A percentile compares a stretch with the other conserved stretches of the same genome.
Conservation (phyloP, 2,797 vertebrate genomes). For the Trachurus trachurus region DNA sequence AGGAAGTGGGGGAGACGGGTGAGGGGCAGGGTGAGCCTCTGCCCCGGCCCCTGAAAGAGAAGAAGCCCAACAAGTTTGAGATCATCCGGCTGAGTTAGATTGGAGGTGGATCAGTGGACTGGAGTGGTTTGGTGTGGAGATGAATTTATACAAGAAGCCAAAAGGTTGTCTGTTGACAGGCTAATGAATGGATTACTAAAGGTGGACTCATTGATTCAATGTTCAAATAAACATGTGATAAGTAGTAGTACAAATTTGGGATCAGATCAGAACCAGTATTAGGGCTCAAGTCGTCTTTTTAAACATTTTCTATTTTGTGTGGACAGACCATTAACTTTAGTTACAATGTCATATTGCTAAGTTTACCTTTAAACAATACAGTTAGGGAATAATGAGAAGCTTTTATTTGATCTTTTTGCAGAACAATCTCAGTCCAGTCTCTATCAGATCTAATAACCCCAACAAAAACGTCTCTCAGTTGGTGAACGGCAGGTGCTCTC, state of each 20-base stretch:
- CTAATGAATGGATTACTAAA: slow-evolving; percentile 31
- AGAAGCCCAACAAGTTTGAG: slow-evolving; percentile 71
- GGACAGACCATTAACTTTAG: background rate
- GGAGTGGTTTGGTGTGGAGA: background rate
- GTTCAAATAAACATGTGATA: slow-evolving; percentile 19
- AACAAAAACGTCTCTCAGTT: slow-evolving; percentile 14
- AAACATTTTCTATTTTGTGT: slow-evolving; percentile 5
- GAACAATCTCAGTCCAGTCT: slow-evolving; percentile 47
- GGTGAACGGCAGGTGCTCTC: slow-evolving; percentile 43
- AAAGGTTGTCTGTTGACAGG: slow-evolving; percentile 26
- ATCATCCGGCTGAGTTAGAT: slow-evolving; percentile 84
- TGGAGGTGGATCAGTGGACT: slow-evolving; percentile 5
- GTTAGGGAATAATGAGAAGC: slow-evolving; percentile 2
- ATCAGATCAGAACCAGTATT: background rate
- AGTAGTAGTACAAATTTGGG: slow-evolving; percentile 6
- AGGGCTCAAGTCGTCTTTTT: slow-evolving; percentile 4
- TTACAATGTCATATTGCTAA: slow-evolving; percentile 20
- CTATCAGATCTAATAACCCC: slow-evolving; percentile 46
- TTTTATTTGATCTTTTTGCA: slow-evolving; percentile 47
- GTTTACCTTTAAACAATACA: slow-evolving; percentile 31
- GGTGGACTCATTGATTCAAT: slow-evolving; percentile 36
- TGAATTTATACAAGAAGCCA: background rate
- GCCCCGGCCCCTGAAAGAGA: slow-evolving; percentile 74
- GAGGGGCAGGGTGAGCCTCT: slow-evolving; percentile 79
- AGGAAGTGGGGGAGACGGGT: slow-evolving; percentile 83